A percentile compares a stretch with the other conserved stretches of the same genome.
Conservation (phyloP, 2,888 invertebrate species). For the Synergus laeviventris region DNA sequence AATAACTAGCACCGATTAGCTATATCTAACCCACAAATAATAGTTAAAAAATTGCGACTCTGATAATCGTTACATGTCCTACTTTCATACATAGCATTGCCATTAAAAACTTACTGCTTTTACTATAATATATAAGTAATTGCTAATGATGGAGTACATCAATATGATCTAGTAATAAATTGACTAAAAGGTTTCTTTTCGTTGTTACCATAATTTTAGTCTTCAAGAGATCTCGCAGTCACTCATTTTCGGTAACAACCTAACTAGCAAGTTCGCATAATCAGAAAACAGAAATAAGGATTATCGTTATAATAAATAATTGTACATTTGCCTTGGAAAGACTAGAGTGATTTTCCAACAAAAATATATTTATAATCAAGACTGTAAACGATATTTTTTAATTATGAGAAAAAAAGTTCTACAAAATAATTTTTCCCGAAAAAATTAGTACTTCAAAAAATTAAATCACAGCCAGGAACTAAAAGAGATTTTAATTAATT, state of each 20-base stretch:
- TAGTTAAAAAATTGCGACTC: neutral
- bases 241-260: constrained; percentile 23
- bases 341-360: constrained; percentile 34
- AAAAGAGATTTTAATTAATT: constrained; percentile 11
- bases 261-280: constrained; percentile 11
- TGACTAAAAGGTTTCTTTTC: constrained; percentile 33
- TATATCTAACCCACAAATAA: constrained; percentile 12
- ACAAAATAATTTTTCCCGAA: neutral
- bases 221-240: constrained; percentile 21
- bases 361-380: constrained; percentile 20
- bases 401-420: neutral
- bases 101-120: constrained; percentile 11
- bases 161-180: constrained; percentile 26
- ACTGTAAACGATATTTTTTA: neutral
- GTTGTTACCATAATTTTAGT: constrained; percentile 26
- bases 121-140: constrained; percentile 9
- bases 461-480: constrained; percentile 27
- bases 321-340: constrained; percentile 1
- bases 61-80: constrained; percentile 22
- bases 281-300: constrained; percentile 31
- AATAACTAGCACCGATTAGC: constrained; percentile 32
- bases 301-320: constrained; percentile 8
- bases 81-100: constrained; percentile 33
- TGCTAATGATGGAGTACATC: constrained; percentile 30
- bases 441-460: constrained; percentile 2